These are phyloP conservation scores for Periphyllus acericola DNA, from an alignment of 2,888 invertebrate species.

Conservation along the genomic window DNA sequence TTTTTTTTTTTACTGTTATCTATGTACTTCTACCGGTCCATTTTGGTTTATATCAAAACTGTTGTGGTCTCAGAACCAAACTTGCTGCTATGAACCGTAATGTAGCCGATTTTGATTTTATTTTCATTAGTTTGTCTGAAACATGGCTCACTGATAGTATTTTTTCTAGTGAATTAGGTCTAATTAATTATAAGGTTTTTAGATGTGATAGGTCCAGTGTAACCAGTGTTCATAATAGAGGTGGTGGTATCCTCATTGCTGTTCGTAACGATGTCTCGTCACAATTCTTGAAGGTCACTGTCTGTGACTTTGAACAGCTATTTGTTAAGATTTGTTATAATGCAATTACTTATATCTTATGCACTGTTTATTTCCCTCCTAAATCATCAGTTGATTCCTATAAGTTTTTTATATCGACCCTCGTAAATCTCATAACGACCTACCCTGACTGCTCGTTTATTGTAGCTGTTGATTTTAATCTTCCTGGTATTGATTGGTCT, in stretches of 20 bases:
- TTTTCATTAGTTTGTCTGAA: not conserved
- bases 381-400: not conserved
- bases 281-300: too few species aligned
- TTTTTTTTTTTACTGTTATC: too few species aligned
- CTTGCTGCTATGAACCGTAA: not conserved
- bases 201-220: not conserved
- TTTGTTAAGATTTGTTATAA: too few species aligned
- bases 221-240: not conserved
- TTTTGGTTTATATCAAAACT: conserved; percentile 15
- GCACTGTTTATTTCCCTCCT: not conserved
- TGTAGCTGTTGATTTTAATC: not conserved
- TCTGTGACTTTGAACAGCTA: too few species aligned
- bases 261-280: not conserved
- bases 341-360: too few species aligned
- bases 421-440: not conserved
- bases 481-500: not conserved
- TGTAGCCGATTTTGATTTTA: not conserved
- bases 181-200: not conserved
- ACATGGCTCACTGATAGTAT: not conserved
- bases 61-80: not conserved
- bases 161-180: not conserved
- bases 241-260: not conserved
- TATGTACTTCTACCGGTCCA: too few species aligned
- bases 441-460: not conserved
- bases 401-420: not conserved